These are phyloP conservation scores for Potorous gilbertii DNA, from an alignment of 2,797 vertebrate genomes.

Conservation along the genomic window DNA sequence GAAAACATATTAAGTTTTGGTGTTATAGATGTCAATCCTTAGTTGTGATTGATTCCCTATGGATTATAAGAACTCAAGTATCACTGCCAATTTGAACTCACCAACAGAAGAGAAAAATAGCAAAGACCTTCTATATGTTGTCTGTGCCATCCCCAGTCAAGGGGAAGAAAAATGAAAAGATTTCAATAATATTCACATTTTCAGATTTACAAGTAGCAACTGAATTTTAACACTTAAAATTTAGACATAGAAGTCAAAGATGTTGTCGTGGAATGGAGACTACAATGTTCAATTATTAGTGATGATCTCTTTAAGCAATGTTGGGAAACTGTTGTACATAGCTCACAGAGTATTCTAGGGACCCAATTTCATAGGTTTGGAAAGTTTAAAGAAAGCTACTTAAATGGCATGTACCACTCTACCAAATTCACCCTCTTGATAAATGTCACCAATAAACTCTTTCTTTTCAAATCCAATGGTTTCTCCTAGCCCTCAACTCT, in stretches of 20 bases:
- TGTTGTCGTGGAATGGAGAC: background rate
- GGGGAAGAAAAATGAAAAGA: constrained; percentile 21
- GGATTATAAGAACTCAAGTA: constrained; percentile 18
- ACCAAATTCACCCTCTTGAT: background rate
- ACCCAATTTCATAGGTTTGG: background rate
- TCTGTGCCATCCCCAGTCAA: background rate
- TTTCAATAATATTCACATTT: background rate
- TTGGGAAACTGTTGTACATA: background rate
- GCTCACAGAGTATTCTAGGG: background rate
- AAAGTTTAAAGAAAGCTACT: background rate
- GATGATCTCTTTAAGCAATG: background rate
- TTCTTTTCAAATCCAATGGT: background rate
- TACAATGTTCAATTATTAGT: constrained; percentile 12
- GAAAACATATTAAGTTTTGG: constrained; percentile 7
- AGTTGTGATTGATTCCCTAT: constrained; percentile 23
- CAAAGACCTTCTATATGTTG: background rate
- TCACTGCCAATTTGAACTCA: background rate
- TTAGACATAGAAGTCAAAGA: constrained; percentile 7
- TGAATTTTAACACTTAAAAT: constrained; percentile 44
- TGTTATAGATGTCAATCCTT: constrained; percentile 18
- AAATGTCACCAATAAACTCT: background rate
- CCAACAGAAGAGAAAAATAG: constrained; percentile 29
- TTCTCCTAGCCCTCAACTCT: background rate
- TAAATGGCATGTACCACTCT: background rate
- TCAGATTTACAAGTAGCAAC: background rate